Evolutionary conservation across 2,113 vertebrate species (phyloP).

Genomic region (Varanus salvator): DNA sequence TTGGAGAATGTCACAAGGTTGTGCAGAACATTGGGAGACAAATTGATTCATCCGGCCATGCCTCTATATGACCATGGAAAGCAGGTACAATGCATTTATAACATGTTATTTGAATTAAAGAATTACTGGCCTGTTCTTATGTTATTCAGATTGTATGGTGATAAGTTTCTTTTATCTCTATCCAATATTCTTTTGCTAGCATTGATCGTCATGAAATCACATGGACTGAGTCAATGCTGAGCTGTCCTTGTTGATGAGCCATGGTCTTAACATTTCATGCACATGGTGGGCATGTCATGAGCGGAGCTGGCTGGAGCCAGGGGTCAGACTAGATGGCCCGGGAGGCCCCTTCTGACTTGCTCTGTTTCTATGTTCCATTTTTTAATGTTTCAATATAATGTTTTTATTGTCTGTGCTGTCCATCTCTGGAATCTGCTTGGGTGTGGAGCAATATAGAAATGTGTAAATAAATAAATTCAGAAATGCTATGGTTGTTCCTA

Average conservation of each 20-base stretch:
- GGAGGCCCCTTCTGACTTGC: too few relatives aligned
- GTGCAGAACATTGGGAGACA: not conserved
- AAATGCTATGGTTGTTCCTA: not conserved
- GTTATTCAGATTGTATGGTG: not conserved
- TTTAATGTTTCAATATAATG: too few relatives aligned
- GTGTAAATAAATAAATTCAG: too few relatives aligned
- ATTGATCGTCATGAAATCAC: not conserved
- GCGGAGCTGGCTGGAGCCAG: too few relatives aligned
- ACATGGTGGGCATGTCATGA: too few relatives aligned
- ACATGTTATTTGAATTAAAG: not conserved
- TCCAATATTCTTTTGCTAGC: not conserved
- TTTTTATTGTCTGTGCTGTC: too few relatives aligned
- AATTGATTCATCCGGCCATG: not conserved
- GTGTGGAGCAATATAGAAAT: too few relatives aligned
- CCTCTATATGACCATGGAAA: not conserved
- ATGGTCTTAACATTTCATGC: too few relatives aligned
- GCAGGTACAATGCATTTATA: not conserved
- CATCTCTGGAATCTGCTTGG: too few relatives aligned
- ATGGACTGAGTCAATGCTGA: not conserved
- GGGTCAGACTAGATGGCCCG: too few relatives aligned
- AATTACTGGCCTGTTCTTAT: not conserved
- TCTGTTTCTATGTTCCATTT: too few relatives aligned
- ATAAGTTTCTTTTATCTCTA: not conserved
- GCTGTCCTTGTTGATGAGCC: too few relatives aligned
- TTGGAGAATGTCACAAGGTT: fast-evolving